Evolutionary conservation across 2,888 invertebrate species (phyloP).

Genomic region (Drosophila atroscutellata): DNA sequence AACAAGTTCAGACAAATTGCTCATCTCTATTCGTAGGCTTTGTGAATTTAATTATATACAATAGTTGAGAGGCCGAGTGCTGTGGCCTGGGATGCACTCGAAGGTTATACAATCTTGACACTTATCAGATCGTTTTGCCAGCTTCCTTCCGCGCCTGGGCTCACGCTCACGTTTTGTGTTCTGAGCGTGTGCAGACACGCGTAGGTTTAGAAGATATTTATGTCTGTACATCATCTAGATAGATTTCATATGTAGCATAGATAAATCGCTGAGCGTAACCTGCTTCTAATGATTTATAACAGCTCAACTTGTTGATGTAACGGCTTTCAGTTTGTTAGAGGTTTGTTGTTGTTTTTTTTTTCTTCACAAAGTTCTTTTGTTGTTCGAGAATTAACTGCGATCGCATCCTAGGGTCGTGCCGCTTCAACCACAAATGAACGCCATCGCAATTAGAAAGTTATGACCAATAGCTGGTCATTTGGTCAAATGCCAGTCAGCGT

Average conservation of each 20-base stretch:
- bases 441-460: slow-evolving; percentile 69
- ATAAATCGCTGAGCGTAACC: slow-evolving; percentile 75
- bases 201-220: slow-evolving; percentile 63
- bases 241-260: slow-evolving; percentile 74
- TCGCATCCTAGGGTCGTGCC: slow-evolving; percentile 31
- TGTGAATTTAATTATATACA: slow-evolving; percentile 64
- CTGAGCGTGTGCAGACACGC: slow-evolving; percentile 78
- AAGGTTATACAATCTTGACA: slow-evolving; percentile 80
- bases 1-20: slow-evolving; percentile 9
- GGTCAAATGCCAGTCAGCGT: slow-evolving; percentile 35
- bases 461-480: slow-evolving; percentile 58
- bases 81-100: slow-evolving; percentile 55
- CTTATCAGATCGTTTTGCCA: slow-evolving; percentile 78
- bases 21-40: slow-evolving; percentile 44
- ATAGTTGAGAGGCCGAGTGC: slow-evolving; percentile 25
- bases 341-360: not conserved
- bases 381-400: slow-evolving; percentile 31
- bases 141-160: slow-evolving; percentile 68
- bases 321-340: slow-evolving; percentile 37
- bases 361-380: slow-evolving; percentile 32
- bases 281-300: slow-evolving; percentile 77
- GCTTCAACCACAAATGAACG: slow-evolving; percentile 32
- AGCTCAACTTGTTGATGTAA: slow-evolving; percentile 60
- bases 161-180: slow-evolving; percentile 56
- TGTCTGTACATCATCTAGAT: slow-evolving; percentile 64